These are phyloP conservation scores for Julus scanicus DNA, from an alignment of 2,888 invertebrate genomes.

Conservation along the genomic window DNA sequence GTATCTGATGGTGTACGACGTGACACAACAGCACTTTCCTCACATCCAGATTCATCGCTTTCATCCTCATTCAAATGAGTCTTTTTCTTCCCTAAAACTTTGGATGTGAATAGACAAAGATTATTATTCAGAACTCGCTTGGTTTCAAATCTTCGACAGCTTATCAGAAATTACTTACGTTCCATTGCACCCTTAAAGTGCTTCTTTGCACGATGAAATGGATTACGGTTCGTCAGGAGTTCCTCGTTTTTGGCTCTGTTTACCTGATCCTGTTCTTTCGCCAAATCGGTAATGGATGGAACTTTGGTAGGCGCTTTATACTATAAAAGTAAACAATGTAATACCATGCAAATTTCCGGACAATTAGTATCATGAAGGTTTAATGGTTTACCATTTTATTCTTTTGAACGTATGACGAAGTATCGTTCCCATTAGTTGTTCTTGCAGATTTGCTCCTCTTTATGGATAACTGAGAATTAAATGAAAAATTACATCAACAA, in stretches of 20 bases:
- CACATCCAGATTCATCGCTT: conserved; percentile 63
- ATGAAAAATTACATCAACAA: neutral
- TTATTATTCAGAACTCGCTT: neutral
- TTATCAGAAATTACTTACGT: conserved; percentile 60
- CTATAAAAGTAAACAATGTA: neutral
- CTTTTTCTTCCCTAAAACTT: conserved; percentile 59
- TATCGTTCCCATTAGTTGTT: conserved; percentile 54
- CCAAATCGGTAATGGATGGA: conserved; percentile 43
- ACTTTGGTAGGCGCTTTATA: conserved; percentile 46
- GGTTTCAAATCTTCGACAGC: neutral
- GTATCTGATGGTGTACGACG: conserved; percentile 50
- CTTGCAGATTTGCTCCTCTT: conserved; percentile 59
- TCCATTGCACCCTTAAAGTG: conserved; percentile 67
- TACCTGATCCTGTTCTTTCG: conserved; percentile 51
- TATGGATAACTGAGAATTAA: conserved; percentile 56
- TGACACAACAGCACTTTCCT: conserved; percentile 59
- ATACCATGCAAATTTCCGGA: neutral
- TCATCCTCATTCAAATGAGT: conserved; percentile 60
- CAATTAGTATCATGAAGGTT: conserved; percentile 6
- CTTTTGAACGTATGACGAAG: conserved; percentile 50
- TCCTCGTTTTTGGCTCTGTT: conserved; percentile 54
- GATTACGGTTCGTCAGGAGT: conserved; percentile 62
- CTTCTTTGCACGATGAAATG: conserved; percentile 68
- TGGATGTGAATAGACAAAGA: neutral
- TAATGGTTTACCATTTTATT: conserved; percentile 12